Evolutionary conservation across 2,797 vertebrate species (phyloP).

Genomic region (Erethizon dorsatum): DNA sequence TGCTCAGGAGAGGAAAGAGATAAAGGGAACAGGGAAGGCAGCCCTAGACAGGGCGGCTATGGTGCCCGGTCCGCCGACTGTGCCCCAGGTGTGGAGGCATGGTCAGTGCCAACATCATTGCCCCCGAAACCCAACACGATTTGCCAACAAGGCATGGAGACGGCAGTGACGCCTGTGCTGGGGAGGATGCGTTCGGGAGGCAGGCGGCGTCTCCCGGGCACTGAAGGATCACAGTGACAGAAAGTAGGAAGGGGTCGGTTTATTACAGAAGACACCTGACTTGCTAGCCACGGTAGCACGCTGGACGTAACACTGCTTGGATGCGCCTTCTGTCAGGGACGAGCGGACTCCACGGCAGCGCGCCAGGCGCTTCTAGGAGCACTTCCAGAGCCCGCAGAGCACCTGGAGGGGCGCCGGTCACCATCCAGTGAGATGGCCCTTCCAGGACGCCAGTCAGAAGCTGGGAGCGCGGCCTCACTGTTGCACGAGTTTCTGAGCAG

Average conservation of each 20-base stretch:
- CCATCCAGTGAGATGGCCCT: constrained; percentile 70
- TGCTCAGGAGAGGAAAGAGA: not conserved
- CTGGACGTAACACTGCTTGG: constrained; percentile 66
- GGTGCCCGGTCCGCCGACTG: too few relatives aligned
- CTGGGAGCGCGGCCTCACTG: constrained; percentile 63
- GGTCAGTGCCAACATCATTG: fast-evolving
- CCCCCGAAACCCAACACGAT: fast-evolving
- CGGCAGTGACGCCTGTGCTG: fast-evolving
- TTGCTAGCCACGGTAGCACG: constrained; percentile 64
- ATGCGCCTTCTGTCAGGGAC: constrained; percentile 57
- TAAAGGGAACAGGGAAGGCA: not conserved
- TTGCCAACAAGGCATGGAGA: not conserved
- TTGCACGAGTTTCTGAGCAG: constrained; percentile 58
- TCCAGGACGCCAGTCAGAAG: constrained; percentile 84
- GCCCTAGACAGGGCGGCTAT: too few relatives aligned
- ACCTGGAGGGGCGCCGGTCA: constrained; percentile 65
- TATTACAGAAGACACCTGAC: constrained; percentile 80
- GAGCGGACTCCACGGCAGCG: constrained; percentile 36
- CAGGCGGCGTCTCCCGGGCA: not conserved
- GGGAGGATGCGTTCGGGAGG: fast-evolving
- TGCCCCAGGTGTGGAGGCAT: fast-evolving
- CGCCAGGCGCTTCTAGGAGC: constrained; percentile 71
- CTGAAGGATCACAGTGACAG: constrained; percentile 48
- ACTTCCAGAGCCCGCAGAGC: constrained; percentile 79
- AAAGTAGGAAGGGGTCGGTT: constrained; percentile 87